These are phyloP conservation scores for Chondrilla cf. caribensis DNA, from an alignment of 37 sponge, comb jelly and placozoan species.

Conservation along the genomic window DNA sequence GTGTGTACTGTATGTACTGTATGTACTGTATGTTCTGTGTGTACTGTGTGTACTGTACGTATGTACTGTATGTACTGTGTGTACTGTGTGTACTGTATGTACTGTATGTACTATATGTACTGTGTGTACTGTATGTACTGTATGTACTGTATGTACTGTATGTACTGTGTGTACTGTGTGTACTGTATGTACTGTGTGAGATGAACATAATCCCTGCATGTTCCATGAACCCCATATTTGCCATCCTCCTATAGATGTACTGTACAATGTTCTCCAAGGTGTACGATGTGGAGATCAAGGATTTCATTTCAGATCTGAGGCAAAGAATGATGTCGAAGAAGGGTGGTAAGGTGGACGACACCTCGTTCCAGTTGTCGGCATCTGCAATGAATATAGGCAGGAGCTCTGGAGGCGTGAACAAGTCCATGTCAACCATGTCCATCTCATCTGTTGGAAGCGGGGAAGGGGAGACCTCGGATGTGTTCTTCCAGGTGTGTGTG, in stretches of 20 bases:
- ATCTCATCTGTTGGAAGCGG: neutral
- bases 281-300: slow-evolving; percentile 15
- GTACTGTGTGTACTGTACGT: neutral
- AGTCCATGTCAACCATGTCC: neutral
- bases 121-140: neutral
- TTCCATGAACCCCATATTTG: no score
- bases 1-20: neutral
- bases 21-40: neutral
- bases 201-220: no score
- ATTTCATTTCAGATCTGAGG: neutral
- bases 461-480: neutral
- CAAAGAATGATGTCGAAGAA: slow-evolving; percentile 5
- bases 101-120: neutral
- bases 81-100: slow-evolving; percentile 1
- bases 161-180: neutral
- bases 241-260: neutral
- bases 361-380: neutral
- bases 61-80: neutral
- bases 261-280: slow-evolving; percentile 7
- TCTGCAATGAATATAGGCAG: neutral
- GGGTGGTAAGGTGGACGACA: neutral
- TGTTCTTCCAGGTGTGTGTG: slow-evolving; percentile 3
- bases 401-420: neutral
- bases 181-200: neutral
- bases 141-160: neutral